Evolutionary conservation across 2,797 vertebrate genomes (phyloP), one percentile per base, ranked within the genome.

Genomic region (Pampus argenteus): DNA sequence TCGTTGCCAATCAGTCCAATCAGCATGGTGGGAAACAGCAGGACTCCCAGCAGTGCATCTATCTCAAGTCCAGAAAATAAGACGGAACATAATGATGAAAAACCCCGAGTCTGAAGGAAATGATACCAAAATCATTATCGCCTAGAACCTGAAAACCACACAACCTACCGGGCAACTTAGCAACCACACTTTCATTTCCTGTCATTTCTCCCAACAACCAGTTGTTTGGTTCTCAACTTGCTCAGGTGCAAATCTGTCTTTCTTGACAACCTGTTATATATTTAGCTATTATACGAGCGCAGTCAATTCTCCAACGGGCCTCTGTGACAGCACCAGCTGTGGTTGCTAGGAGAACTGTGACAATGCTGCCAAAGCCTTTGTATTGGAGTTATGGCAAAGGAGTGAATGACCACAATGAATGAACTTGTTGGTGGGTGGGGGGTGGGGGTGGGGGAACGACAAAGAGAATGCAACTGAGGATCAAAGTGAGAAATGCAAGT

Each of bases 41-140:
- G 87, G 89, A n/a, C 62, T 86, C 87, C 69, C 86, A 87, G 89
- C 91, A 72, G 86, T 76, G 54, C 23, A 31, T 74, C 82, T 14
- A 5, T 79, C 87, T 88, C 85, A 89, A 82, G 81, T 85, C 86
- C 31, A 18, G 49, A 26, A 51, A 78, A 57, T 48, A 34, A 74
- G 47, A 68, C 26, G 34, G 66, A 74, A 45, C 51, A 54, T 62
- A 77, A 89, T 83, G 83, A 88, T 88, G 85, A 90, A 89, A 91
- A 91, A 71, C 62, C 40, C 48, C 6, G 54, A 67, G 66, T 50
- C 68, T 79, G 59, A 81, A 75, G 77, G 48, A 86, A 88, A 79
- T 52, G 23, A 76, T 70, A 57, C 17, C 9, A 71, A 48, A 81
- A 82, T 66, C 86, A 88, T 89, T 85, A 90, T 76, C 67, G n/a